Base-by-base conservation (phyloP, 2,888 invertebrate species). In the Tortricodes alternella region DNA sequence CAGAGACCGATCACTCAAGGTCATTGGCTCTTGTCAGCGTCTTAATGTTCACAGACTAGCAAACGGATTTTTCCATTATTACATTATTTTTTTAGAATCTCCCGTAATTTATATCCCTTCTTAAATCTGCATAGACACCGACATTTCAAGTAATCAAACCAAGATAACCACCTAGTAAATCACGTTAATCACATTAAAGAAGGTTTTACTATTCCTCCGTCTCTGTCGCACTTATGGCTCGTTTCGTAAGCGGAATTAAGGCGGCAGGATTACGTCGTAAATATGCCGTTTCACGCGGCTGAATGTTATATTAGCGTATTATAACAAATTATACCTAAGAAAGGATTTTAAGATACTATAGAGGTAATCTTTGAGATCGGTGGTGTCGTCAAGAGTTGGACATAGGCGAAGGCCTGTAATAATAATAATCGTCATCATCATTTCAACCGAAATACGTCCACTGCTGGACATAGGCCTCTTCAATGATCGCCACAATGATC, bases 241-340 rank as follows among this genome's bases (percentile, higher is more conserved):
- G 16, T 24, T 27, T 19, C 32, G 27, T 46, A 19, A 46, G 46
- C 50, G 11, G 50, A 39, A 60, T 56, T 48, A 51, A 57, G 35
- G 35, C 34, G n/a, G 27, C 23, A 35, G 32, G 50, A 43, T 50
- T 44, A 46, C 50, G 15, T 51, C 58, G 53, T 60, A 60, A 51
- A 60, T 58, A 50, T 57, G 39, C 55, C 49, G 58, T 60, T 60
- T 61, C 61, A 59, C 53, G 55, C 46, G 49, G 37, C 60, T 59
- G 58, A 62, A 57, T 59, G 51, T 59, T 62, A 60, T 60, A 65
- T 51, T 55, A 37, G 32, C 44, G 46, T 51, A 39, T 50, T 50
- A 56, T 63, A 56, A 56, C 58, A 56, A 48, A 51, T 49, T 46
- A 37, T 46, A 46, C 23, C 32, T n/a, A 13, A 21, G 46, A 46